Base-by-base conservation (phyloP, 2,797 vertebrate genomes). In the Clarias pachynema region DNA sequence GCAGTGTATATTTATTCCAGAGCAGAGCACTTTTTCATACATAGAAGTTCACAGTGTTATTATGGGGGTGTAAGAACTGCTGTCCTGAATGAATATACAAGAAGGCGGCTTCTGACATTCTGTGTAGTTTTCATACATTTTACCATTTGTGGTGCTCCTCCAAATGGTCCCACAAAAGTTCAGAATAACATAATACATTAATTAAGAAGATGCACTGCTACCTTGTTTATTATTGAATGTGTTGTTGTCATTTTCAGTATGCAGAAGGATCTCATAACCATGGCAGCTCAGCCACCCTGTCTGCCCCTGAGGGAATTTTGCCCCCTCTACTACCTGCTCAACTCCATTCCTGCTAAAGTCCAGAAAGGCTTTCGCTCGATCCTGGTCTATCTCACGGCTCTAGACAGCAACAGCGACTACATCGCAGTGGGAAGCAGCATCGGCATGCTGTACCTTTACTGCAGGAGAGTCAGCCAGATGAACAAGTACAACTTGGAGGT, bases 401-500 rank as follows among this genome's bases (percentile, higher is more conserved):
- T 99, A 4, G 98, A 99, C 90, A 95, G 96, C 93, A 99, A 94
- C 90, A 94, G 89, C 57, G 97, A 99, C 94, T 99, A 97, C 91
- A 95, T 99, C 85, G 98, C 98, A 0, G 96, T 99, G 88, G 98
- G 98, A 86, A 99, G 97, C 94, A 99, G 97, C 91, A 97, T 97
- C 1, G 96, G 98, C 1, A 99, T 99, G 98, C 94, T 99, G 14
- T 99, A 99, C 89, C 94, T 99, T 63, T 98, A 98, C 93, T 99
- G 97, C 89, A 95, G 98, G 22, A 95, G 93, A 60, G 91, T 96
- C 18, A 95, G 94, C 82, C 96, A 96, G 89, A 98, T 99, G 97
- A 97, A 95, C 90, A 99, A 98, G 90, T 97, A 99, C 70, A 98
- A 96, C 92, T 93, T 99, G 24, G 97, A 99, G 96, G 98, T 98